Evolutionary conservation across 2,797 vertebrate genomes (phyloP).

Genomic region (Danio albolineatus): DNA sequence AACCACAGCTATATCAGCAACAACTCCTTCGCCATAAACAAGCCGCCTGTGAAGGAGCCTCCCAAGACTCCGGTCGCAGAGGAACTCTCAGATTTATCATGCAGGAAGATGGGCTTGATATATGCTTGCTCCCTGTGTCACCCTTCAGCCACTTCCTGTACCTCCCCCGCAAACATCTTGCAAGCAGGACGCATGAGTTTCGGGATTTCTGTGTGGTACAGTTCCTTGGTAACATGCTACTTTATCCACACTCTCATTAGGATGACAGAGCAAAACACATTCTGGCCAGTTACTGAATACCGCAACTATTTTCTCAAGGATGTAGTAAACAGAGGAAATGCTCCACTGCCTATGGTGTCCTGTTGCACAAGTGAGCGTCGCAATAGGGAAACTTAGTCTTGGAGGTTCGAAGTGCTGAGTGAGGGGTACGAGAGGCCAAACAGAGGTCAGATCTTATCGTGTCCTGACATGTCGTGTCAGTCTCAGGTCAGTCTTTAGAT

Average conservation of each 20-base stretch:
- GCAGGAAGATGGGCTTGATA: constrained; percentile 60
- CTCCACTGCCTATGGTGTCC: constrained; percentile 32
- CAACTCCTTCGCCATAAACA: constrained; percentile 51
- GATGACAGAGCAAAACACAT: constrained; percentile 42
- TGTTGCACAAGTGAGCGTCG: constrained; percentile 30
- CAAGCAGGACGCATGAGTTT: constrained; percentile 24
- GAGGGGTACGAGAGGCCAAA: constrained; percentile 36
- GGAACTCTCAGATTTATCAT: constrained; percentile 60
- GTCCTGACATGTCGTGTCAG: constrained; percentile 44
- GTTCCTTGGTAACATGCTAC: constrained; percentile 6
- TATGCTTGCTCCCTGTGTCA: constrained; percentile 56
- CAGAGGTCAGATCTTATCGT: constrained; percentile 58
- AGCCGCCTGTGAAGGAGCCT: constrained; percentile 44
- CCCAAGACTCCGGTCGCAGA: constrained; percentile 40
- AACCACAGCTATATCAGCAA: constrained; percentile 56
- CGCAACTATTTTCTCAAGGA: constrained; percentile 57
- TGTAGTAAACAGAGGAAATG: constrained; percentile 57
- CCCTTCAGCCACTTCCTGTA: constrained; percentile 59
- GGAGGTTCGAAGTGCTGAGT: constrained; percentile 19
- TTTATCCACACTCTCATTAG: not conserved
- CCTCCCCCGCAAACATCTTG: constrained; percentile 46
- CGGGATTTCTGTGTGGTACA: not conserved
- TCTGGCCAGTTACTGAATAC: constrained; percentile 46
- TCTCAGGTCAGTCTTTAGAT: constrained; percentile 51
- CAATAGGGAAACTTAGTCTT: constrained; percentile 18